Conservation (phyloP, 2,888 invertebrate genomes). For the Mesorhabditis spiculigera region DNA sequence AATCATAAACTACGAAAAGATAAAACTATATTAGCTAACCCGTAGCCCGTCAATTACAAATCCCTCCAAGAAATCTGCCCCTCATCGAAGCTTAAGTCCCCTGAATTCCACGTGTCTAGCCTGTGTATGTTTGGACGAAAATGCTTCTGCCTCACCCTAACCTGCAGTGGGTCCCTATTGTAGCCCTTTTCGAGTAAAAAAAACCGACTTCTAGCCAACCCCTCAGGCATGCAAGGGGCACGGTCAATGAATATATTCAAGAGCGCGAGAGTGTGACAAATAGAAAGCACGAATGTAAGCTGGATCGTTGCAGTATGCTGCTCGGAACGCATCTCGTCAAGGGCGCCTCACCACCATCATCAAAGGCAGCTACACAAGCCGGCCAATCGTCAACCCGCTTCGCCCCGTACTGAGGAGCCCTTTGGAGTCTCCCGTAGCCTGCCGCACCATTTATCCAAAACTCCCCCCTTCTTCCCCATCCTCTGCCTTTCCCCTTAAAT, state of each 20-base stretch:
- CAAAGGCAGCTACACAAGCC: not conserved
- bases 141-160: too few species aligned
- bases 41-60: too few species aligned
- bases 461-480: not conserved
- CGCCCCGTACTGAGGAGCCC: conserved; percentile 1
- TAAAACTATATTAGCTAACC: too few species aligned
- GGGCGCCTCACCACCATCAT: conserved; percentile 1
- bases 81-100: too few species aligned
- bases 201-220: too few species aligned
- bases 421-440: not conserved
- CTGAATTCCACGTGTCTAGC: too few species aligned
- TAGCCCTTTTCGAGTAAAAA: not conserved
- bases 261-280: not conserved
- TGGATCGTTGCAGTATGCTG: not conserved
- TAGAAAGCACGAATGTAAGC: conserved; percentile 1
- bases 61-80: too few species aligned
- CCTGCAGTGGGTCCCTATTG: not conserved
- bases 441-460: not conserved
- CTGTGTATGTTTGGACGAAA: too few species aligned
- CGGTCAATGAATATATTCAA: not conserved
- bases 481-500: not conserved
- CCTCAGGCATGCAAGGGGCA: not conserved
- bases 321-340: conserved; percentile 2
- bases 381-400: not conserved
- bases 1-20: too few species aligned